Evolutionary conservation across 30 jellyfish, hydroid and myxozoan species (phyloP).

Genomic region (Clytia hemisphaerica): DNA sequence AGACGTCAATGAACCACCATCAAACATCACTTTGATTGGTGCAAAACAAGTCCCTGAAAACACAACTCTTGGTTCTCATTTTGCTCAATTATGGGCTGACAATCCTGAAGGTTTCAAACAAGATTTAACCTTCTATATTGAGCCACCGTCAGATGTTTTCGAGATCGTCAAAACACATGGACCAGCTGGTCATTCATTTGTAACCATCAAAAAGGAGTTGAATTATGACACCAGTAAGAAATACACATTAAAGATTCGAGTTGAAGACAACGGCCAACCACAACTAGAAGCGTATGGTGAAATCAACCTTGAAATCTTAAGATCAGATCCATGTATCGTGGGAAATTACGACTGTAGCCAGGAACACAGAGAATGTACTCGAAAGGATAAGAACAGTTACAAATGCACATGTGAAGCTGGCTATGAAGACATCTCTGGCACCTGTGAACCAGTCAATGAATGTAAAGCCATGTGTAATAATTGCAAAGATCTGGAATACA

Average conservation of each 20-base stretch:
- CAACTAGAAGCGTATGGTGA: slow-evolving; percentile 50
- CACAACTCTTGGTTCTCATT: slow-evolving; percentile 26
- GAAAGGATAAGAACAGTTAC: slow-evolving; percentile 46
- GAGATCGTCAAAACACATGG: slow-evolving; percentile 34
- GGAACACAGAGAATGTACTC: slow-evolving; percentile 55
- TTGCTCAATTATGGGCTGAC: slow-evolving; percentile 65
- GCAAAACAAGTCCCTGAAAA: slow-evolving; percentile 41
- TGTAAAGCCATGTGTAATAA: slow-evolving; percentile 45
- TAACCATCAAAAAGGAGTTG: slow-evolving; percentile 40
- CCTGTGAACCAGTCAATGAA: slow-evolving; percentile 53
- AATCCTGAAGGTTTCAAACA: slow-evolving; percentile 75
- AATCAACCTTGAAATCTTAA: slow-evolving; percentile 17
- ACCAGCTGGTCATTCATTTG: slow-evolving; percentile 44
- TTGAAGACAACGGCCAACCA: slow-evolving; percentile 69
- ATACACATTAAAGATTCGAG: slow-evolving; percentile 40
- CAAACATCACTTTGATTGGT: slow-evolving; percentile 38
- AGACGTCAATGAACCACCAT: slow-evolving; percentile 86
- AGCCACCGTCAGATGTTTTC: slow-evolving; percentile 42
- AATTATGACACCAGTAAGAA: slow-evolving; percentile 10
- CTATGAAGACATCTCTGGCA: slow-evolving; percentile 30
- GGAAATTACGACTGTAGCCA: slow-evolving; percentile 36
- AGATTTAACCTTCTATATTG: slow-evolving; percentile 14
- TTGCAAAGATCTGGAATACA: too few species aligned
- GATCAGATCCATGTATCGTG: slow-evolving; percentile 59
- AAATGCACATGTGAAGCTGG: slow-evolving; percentile 65